Evolutionary conservation across 2,888 invertebrate genomes (phyloP).

Genomic region (Dasypogon diadema): DNA sequence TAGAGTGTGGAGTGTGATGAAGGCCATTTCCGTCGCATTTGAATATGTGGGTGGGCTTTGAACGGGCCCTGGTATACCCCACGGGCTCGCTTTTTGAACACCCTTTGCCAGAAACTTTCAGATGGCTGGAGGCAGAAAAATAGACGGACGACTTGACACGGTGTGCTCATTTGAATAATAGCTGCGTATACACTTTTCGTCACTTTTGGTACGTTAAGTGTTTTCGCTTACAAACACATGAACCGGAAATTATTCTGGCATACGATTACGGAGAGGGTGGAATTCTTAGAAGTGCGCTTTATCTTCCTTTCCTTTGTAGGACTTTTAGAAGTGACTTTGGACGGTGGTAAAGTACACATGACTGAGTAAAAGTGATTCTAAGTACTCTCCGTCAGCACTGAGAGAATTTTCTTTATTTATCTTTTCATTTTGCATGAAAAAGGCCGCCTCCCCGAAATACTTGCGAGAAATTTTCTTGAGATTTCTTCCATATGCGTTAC

Average conservation of each 20-base stretch:
- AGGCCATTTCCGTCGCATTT: constrained; percentile 23
- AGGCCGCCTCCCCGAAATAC: constrained; percentile 13
- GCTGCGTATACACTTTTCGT: constrained; percentile 31
- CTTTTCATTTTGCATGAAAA: constrained; percentile 28
- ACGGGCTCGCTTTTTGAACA: background rate
- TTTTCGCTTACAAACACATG: constrained; percentile 40
- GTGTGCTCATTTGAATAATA: constrained; percentile 40
- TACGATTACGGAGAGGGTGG: constrained; percentile 9
- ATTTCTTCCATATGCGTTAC: too few species aligned
- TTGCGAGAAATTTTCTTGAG: background rate
- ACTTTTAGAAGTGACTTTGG: constrained; percentile 7
- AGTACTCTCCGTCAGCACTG: background rate
- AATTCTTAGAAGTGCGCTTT: constrained; percentile 6
- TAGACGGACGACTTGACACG: background rate
- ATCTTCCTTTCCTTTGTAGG: constrained; percentile 1
- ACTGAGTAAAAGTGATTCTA: constrained; percentile 6
- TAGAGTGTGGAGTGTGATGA: constrained; percentile 2
- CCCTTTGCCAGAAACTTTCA: constrained; percentile 19
- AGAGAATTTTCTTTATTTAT: constrained; percentile 23
- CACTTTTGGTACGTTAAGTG: constrained; percentile 40
- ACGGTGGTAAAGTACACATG: constrained; percentile 9
- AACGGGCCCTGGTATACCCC: too few species aligned
- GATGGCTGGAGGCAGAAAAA: background rate
- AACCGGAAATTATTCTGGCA: constrained; percentile 44
- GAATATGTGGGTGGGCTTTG: constrained; percentile 2